Percentiles rank a stretch among this genome's conserved stretches.
Conservation (phyloP, 2,113 vertebrate species). For the Polypterus bichir region DNA sequence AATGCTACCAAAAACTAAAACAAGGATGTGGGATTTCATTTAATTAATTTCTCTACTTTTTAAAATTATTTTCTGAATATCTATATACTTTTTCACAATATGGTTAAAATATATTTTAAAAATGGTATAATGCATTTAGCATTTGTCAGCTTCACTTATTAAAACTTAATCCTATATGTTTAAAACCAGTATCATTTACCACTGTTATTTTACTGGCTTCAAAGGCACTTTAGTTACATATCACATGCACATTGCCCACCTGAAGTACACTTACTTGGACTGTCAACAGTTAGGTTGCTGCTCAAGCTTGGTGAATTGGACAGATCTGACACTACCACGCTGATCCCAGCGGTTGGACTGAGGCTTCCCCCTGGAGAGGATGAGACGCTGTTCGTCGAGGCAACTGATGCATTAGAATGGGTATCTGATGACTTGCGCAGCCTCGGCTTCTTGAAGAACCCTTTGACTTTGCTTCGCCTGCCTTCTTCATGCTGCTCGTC, state of each 20-base stretch:
- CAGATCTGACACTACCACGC: constrained; percentile 43
- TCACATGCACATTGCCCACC: neutral
- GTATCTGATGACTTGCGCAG: constrained; percentile 80
- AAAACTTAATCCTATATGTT: no score
- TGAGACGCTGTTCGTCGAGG: constrained; percentile 85
- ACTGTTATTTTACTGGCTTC: no score
- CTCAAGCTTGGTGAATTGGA: constrained; percentile 62
- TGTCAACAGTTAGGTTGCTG: constrained; percentile 74
- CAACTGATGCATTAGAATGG: constrained; percentile 80
- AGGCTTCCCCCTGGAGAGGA: constrained; percentile 69
- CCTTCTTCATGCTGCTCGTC: constrained; percentile 53
- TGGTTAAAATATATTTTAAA: no score
- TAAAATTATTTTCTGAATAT: no score
- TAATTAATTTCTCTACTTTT: no score
- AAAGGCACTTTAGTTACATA: no score
- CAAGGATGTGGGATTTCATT: no score
- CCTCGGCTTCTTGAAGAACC: constrained; percentile 72
- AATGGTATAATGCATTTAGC: no score
- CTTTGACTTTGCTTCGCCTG: constrained; percentile 66
- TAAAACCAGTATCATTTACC: no score
- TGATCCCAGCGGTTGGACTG: constrained; percentile 60
- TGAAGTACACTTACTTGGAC: constrained; percentile 55
- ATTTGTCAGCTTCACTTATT: no score
- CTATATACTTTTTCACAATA: no score
- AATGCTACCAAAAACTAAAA: no score